A percentile compares a stretch with the other conserved stretches of the same genome.
Conservation (phyloP, 1,140 invertebrate genomes). For the Drosophila lowei region DNA sequence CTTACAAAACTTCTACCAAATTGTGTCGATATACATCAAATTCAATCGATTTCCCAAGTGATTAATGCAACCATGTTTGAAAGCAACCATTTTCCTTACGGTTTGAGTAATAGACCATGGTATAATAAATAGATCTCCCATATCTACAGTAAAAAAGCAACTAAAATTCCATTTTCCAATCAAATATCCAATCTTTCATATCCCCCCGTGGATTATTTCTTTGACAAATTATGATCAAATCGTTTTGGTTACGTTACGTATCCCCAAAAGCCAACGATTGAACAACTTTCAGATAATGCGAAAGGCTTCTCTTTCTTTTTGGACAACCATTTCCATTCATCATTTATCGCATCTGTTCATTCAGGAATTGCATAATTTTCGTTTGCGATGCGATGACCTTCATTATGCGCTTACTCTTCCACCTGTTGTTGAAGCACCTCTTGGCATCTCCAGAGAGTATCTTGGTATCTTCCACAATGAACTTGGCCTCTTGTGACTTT, state of each 20-base stretch:
- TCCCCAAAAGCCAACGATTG: slow-evolving; percentile 16
- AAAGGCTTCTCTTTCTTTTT: slow-evolving; percentile 25
- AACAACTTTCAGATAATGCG: slow-evolving; percentile 16
- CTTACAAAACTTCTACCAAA: no score
- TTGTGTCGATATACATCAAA: no score
- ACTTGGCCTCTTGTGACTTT: slow-evolving; percentile 63
- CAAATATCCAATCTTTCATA: slow-evolving; percentile 22
- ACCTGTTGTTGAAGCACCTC: not conserved
- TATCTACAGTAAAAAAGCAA: not conserved
- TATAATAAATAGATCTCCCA: no score
- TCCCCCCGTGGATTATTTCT: slow-evolving; percentile 19
- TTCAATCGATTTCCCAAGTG: no score
- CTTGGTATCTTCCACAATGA: slow-evolving; percentile 48
- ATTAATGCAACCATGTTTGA: no score
- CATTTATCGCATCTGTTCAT: slow-evolving; percentile 10
- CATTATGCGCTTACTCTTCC: slow-evolving; percentile 9
- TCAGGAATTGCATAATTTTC: slow-evolving; percentile 64
- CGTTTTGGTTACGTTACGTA: slow-evolving; percentile 53
- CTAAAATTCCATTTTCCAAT: not conserved
- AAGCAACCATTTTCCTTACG: no score
- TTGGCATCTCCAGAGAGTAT: slow-evolving; percentile 8
- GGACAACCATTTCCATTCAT: not conserved
- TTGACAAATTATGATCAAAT: slow-evolving; percentile 37
- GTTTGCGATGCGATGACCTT: slow-evolving; percentile 53
- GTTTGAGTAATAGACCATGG: no score